A percentile compares a stretch with the other conserved stretches of the same genome.
These are phyloP conservation scores for Raphicerus campestris DNA, from an alignment of 2,113 vertebrate genomes.

Conservation along the genomic window DNA sequence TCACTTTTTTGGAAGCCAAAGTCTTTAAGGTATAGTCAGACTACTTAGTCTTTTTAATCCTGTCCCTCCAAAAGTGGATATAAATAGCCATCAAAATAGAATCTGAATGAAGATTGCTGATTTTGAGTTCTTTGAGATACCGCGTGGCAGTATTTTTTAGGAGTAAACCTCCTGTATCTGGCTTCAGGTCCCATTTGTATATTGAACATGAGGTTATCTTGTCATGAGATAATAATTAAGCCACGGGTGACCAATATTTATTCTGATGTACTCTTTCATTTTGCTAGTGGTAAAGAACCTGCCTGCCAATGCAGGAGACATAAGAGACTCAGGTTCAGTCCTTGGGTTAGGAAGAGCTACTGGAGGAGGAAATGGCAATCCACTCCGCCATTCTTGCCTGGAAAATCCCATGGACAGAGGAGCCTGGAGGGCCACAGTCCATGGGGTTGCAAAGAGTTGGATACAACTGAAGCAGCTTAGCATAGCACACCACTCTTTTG, in stretches of 20 bases:
- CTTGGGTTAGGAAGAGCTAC: background rate
- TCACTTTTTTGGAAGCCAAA: background rate
- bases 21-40: background rate
- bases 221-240: background rate
- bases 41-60: background rate
- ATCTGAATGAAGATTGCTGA: background rate
- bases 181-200: background rate
- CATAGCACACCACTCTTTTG: background rate
- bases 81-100: background rate
- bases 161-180: background rate
- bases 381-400: background rate
- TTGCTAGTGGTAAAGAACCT: background rate
- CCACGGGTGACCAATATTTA: background rate
- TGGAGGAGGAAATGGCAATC: background rate
- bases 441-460: background rate
- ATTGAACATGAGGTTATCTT: constrained; percentile 4
- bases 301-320: background rate
- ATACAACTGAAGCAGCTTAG: background rate
- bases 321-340: background rate
- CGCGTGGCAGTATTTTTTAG: background rate
- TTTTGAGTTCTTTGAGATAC: background rate
- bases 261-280: constrained; percentile 21
- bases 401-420: background rate
- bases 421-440: background rate
- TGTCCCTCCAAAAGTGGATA: background rate